These are phyloP conservation scores for Stenotaenia linearis DNA, from an alignment of 2,888 invertebrate genomes.

Conservation along the genomic window DNA sequence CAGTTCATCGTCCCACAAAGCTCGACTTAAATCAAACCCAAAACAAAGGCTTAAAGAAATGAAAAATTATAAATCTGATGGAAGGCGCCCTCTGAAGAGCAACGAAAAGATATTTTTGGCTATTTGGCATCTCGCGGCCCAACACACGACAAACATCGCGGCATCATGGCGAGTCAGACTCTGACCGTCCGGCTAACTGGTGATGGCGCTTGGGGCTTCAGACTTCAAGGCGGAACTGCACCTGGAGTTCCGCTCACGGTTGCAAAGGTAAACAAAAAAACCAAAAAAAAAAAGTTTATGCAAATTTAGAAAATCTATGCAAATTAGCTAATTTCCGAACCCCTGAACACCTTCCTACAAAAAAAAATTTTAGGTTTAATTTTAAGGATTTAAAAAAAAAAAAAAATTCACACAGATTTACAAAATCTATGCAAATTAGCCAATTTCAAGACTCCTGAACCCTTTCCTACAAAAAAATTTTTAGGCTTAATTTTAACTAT, in stretches of 20 bases:
- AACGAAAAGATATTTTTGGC: neutral
- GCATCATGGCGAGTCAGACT: neutral
- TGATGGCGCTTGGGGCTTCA: constrained; percentile 40
- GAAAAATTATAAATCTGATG: neutral
- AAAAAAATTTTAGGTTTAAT: too few relatives aligned
- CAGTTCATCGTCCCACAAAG: too few relatives aligned
- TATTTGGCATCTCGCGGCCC: neutral
- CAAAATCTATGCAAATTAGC: too few relatives aligned
- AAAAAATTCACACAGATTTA: too few relatives aligned
- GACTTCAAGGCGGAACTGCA: constrained; percentile 38
- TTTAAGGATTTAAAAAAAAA: too few relatives aligned
- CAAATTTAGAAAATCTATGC: too few relatives aligned
- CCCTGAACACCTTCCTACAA: too few relatives aligned
- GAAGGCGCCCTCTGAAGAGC: neutral
- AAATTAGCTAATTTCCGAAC: too few relatives aligned
- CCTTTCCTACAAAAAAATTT: too few relatives aligned
- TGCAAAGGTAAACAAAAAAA: constrained; percentile 38
- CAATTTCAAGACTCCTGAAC: too few relatives aligned
- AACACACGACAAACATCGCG: neutral
- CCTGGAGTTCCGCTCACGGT: constrained; percentile 38
- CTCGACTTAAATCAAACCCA: too few relatives aligned
- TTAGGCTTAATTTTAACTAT: too few relatives aligned
- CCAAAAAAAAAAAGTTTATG: neutral
- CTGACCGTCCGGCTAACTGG: constrained; percentile 37
- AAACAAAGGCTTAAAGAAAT: neutral